Percentiles rank a stretch among this genome's conserved stretches.
These are phyloP conservation scores for Bos indicus DNA, from an alignment of 2,113 vertebrate genomes.

Conservation along the genomic window DNA sequence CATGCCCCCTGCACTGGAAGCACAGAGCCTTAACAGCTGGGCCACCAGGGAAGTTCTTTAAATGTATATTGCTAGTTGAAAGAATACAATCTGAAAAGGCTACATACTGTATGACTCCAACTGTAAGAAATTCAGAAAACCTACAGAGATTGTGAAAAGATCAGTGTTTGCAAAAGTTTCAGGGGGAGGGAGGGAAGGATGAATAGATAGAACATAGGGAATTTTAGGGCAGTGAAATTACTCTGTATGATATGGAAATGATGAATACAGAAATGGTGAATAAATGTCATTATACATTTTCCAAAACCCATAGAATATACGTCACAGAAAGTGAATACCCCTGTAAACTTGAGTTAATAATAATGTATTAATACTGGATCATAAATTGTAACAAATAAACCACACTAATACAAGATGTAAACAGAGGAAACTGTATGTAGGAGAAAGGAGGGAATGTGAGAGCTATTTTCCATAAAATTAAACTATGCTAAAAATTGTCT, in stretches of 20 bases:
- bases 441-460: not conserved
- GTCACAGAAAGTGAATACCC: not conserved
- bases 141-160: not conserved
- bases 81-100: not conserved
- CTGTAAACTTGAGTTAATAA: not conserved
- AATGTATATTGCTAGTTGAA: not conserved
- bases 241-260: not conserved
- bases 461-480: not conserved
- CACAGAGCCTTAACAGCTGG: not conserved
- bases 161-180: not conserved
- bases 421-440: too few relatives aligned
- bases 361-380: not conserved
- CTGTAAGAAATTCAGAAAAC: not conserved
- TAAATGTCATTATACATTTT: not conserved
- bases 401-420: not conserved
- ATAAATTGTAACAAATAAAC: not conserved
- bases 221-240: not conserved
- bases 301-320: not conserved
- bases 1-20: not conserved
- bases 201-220: not conserved
- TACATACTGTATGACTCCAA: not conserved
- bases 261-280: not conserved
- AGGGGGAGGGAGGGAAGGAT: not conserved
- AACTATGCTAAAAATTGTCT: not conserved
- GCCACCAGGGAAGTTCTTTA: not conserved